phyloP scores from a whole-genome alignment of 2,888 invertebrate genomes.

The Plusia festucae region DNA sequence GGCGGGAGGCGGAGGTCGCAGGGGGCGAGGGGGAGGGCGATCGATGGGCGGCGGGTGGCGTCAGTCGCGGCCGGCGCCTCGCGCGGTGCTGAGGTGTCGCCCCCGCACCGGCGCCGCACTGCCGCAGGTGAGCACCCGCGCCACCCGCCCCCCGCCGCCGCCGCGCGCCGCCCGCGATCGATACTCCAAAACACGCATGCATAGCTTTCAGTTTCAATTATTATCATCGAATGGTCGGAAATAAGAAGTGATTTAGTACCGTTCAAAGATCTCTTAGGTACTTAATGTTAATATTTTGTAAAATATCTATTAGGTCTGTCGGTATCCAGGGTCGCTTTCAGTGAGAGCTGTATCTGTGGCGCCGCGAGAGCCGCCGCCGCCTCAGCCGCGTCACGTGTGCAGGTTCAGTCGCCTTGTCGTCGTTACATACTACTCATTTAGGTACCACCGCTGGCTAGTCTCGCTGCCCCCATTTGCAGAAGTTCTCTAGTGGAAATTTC shows the following conservation, averaged over 20 bases:
- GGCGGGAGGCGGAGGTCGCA: constrained; percentile 9
- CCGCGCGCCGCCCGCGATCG: constrained; percentile 32
- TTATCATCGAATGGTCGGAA: background rate
- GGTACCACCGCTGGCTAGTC: constrained; percentile 31
- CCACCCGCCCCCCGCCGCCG: constrained; percentile 41
- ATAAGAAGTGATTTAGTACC: background rate
- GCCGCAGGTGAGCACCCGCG: constrained; percentile 53
- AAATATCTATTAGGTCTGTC: background rate
- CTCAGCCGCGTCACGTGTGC: background rate
- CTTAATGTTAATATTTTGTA: background rate
- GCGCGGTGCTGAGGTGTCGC: constrained; percentile 74
- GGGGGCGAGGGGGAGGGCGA: constrained; percentile 65
- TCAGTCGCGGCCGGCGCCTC: constrained; percentile 80
- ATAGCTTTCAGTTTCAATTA: constrained; percentile 15
- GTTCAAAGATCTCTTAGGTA: background rate
- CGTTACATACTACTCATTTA: constrained; percentile 31
- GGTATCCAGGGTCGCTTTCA: background rate
- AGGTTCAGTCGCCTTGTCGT: background rate
- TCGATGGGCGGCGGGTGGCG: constrained; percentile 77
- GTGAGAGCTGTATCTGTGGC: constrained; percentile 37
- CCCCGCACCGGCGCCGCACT: constrained; percentile 59
- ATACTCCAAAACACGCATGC: constrained; percentile 26
- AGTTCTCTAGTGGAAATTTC: background rate
- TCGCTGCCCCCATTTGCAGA: constrained; percentile 11
- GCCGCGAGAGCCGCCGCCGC: constrained; percentile 15